Evolutionary conservation across 2,113 vertebrate genomes (phyloP), one percentile per base, ranked within the genome.

Genomic region (Coptodon bakossiorum): DNA sequence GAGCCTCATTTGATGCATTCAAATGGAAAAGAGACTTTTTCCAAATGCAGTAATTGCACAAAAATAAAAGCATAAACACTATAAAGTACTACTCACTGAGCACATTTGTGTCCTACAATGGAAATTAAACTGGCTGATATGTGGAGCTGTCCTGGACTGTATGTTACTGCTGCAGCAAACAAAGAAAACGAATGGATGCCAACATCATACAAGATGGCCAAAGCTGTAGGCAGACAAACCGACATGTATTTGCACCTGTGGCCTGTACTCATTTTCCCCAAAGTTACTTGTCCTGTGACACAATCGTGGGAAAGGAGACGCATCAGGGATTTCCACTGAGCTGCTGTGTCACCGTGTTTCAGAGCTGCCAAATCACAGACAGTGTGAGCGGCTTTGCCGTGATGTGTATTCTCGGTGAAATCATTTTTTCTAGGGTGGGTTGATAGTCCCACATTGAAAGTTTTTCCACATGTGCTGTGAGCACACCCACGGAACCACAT

Each of bases 381-480:
- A 80, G 56, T 3, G 31, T 34, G 22, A 29, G 24, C 9, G 4
- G 22, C 56, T 61, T 12, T 59, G 6, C 78, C 27, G 38, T 56
- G 59, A 50, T 71, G 82, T 79, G 52, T 40, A 66, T 59, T 43
- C 45, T 66, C 4, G 4, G 34, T 87, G 31, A 80, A 82, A 78
- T 68, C 29, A 45, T 22, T 56, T 86, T 90, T 73, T 80, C 71
- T 56, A 19, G 83, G 10, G 38, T 50, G 68, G 57, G 80, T 68
- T 83, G 82, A 83, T 73, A 45, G 63, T 86, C 24, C n/a, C 12
- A 57, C 81, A 61, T 29, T 19, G 24, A 73, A 61, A 34, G 9
- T 27, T 90, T 92, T 92, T 89, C 91, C 82, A 89, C 86, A 82
- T 83, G 84, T 82, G 83, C 45, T 82, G 31, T 79, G 43, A 16